phyloP scores from a whole-genome alignment of 2,888 invertebrate genomes.

The Drosophila trichaetosa region DNA sequence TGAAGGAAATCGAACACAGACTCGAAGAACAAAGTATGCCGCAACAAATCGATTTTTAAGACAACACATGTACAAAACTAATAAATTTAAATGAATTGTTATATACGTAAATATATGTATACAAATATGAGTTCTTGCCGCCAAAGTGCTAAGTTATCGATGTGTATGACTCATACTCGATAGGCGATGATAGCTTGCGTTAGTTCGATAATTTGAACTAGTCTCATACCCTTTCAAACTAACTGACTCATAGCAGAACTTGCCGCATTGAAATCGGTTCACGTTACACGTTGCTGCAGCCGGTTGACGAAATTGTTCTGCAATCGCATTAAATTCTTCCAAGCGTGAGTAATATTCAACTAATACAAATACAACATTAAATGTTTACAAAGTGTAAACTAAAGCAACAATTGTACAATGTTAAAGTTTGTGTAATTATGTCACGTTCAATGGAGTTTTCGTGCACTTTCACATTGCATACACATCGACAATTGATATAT shows the following conservation, averaged over 20 bases:
- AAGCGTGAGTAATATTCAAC: conserved; percentile 67
- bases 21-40: conserved; percentile 65
- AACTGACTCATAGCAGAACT: conserved; percentile 33
- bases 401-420: conserved; percentile 15
- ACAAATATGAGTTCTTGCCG: conserved; percentile 6
- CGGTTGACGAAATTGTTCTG: conserved; percentile 72
- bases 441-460: conserved; percentile 38
- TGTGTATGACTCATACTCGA: not conserved
- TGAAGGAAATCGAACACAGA: conserved; percentile 77
- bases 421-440: conserved; percentile 31
- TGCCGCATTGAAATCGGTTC: conserved; percentile 45
- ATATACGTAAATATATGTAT: conserved; percentile 3
- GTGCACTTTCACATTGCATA: conserved; percentile 65
- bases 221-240: not conserved
- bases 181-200: not conserved
- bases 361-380: conserved; percentile 1
- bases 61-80: conserved; percentile 3
- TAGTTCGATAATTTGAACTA: conserved; percentile 2
- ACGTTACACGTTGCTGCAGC: conserved; percentile 70
- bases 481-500: conserved; percentile 10
- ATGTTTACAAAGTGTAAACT: not conserved
- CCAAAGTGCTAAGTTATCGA: not conserved
- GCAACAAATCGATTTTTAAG: conserved; percentile 45
- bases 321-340: conserved; percentile 52
- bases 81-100: not conserved